Evolutionary conservation across 2,888 invertebrate genomes (phyloP).

Genomic region (Coremacera marginata): DNA sequence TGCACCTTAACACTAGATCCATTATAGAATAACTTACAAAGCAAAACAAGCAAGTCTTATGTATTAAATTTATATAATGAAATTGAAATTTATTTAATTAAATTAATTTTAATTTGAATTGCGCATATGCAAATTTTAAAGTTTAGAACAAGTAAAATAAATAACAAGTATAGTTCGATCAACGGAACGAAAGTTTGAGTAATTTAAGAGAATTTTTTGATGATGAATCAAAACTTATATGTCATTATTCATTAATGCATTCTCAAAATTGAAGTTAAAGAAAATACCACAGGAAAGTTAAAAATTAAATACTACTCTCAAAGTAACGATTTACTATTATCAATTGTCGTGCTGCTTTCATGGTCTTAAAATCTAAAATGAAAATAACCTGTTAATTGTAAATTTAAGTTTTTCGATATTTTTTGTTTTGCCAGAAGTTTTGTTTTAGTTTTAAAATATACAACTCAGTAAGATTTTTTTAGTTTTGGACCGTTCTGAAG

Average conservation of each 20-base stretch:
- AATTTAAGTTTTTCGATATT: not conserved
- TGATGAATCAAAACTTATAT: too few species aligned
- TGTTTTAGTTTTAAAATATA: constrained; percentile 10
- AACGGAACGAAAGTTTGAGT: not conserved
- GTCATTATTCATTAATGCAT: too few species aligned
- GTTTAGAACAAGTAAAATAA: not conserved
- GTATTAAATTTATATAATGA: constrained; percentile 26
- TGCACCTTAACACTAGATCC: constrained; percentile 23
- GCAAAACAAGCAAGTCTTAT: constrained; percentile 2
- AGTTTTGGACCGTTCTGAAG: not conserved
- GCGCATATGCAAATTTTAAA: constrained; percentile 22
- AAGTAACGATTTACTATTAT: not conserved
- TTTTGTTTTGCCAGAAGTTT: not conserved
- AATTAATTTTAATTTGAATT: constrained; percentile 13
- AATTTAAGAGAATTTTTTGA: not conserved
- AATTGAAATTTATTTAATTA: constrained; percentile 26
- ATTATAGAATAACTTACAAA: constrained; percentile 27
- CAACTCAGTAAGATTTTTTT: not conserved
- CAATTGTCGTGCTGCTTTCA: not conserved
- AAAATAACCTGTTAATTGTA: not conserved
- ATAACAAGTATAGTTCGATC: not conserved
- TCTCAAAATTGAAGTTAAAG: too few species aligned
- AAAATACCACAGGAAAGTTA: not conserved
- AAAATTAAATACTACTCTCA: constrained; percentile 1
- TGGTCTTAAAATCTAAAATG: not conserved